Conservation (phyloP, 2,113 vertebrate genomes). For the Colossoma macropomum region DNA sequence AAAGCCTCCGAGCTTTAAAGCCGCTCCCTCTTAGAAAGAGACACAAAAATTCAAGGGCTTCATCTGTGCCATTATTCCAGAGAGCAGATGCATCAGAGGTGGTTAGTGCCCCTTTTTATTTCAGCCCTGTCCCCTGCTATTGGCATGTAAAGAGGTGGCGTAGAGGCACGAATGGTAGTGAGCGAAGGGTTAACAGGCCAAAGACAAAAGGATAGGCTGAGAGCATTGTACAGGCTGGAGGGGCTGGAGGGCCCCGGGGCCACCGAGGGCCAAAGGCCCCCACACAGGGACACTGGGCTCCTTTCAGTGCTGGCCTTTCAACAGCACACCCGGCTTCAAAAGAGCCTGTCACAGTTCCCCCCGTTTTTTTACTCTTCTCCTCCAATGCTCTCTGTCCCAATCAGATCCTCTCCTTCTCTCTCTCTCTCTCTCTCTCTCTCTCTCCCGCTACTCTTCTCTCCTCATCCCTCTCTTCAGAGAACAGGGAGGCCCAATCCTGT, state of each 20-base stretch:
- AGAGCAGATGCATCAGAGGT: constrained; percentile 54
- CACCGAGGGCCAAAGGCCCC: constrained; percentile 67
- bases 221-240: constrained; percentile 67
- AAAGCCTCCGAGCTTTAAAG: constrained; percentile 34
- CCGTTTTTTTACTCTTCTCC: constrained; percentile 40
- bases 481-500: constrained; percentile 44
- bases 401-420: constrained; percentile 50
- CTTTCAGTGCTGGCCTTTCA: constrained; percentile 60
- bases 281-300: constrained; percentile 56
- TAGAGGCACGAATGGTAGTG: constrained; percentile 65
- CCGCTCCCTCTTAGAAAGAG: not conserved
- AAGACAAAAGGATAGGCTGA: constrained; percentile 73
- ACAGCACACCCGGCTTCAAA: constrained; percentile 59
- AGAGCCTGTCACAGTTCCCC: constrained; percentile 61
- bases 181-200: constrained; percentile 75
- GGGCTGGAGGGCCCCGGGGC: constrained; percentile 65
- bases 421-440: constrained; percentile 45
- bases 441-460: constrained; percentile 40
- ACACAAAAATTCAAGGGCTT: constrained; percentile 35
- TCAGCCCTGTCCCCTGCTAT: constrained; percentile 42
- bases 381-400: constrained; percentile 48
- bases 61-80: constrained; percentile 34
- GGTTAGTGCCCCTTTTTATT: constrained; percentile 53
- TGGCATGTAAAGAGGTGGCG: constrained; percentile 58
- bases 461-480: constrained; percentile 50